Evolutionary conservation across 53 echinoderm and acorn worm species (phyloP), one percentile per base, ranked within the genome.

Genomic region (Paracentrotus lividus): DNA sequence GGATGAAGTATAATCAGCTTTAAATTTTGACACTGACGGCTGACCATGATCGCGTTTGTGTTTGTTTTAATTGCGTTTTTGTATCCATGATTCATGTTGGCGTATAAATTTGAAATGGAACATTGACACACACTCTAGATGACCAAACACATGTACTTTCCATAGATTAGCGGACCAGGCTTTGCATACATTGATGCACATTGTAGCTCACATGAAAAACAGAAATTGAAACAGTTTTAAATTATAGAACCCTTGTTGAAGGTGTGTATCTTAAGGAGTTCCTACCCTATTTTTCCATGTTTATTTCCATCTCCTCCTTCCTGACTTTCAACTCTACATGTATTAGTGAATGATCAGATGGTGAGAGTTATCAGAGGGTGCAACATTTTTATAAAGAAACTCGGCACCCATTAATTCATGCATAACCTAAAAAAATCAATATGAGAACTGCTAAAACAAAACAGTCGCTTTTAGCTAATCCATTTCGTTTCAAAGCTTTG

Each of bases 251-350:
- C 72, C 38, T 0, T 72, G 20, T 2, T 18, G 40, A 72, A 72
- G 72, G 72, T 72, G 72, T 40, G 40, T 20, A 26, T 38, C 40
- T 18, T 20, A 2, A 40, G 72, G 72, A 72, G 20, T 38, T 72
- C 21, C 72, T 72, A 72, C 33, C 6, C 72, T 72, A 20, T 72
- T 14, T 72, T 21, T 72, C 40, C 40, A 36, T 72, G 36, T 72
- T 72, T 72, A 36, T 72, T 72, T 72, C 72, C 36, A 72, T 16
- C 72, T 40, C 40, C 40, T 72, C 72, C 72, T 72, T 72, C 72
- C 40, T 40, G n/a, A 72, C 72, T 72, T 72, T 72, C 72, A 72
- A 72, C 40, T 40, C 40, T 72, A 38, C 72, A 72, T 72, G n/a
- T n/a, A 16, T 36, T 72, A 18, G 40, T 40, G 38, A 72, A 38